Evolutionary conservation across 2,888 invertebrate species (phyloP).

Genomic region (Prenolepis imparis): DNA sequence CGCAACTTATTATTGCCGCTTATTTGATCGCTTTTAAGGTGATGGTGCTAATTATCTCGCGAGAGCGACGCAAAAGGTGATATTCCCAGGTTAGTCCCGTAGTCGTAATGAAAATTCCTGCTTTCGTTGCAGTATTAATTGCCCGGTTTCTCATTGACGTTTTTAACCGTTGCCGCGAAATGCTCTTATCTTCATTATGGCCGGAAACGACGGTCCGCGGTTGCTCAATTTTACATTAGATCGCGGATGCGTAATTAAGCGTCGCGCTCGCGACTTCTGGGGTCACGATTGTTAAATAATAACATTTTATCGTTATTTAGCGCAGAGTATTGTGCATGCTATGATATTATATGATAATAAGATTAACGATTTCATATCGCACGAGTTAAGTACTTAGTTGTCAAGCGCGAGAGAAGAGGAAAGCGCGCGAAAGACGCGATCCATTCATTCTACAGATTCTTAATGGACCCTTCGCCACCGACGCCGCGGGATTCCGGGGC

Average conservation of each 20-base stretch:
- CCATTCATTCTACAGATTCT: constrained; percentile 78
- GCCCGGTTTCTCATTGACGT: constrained; percentile 41
- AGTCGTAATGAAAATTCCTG: constrained; percentile 21
- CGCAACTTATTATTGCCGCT: constrained; percentile 13
- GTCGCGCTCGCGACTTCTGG: not conserved
- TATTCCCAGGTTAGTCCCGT: constrained; percentile 37
- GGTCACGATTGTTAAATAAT: constrained; percentile 24
- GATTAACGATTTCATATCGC: not conserved
- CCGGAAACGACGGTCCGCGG: not conserved
- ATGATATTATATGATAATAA: constrained; percentile 18
- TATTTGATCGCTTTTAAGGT: constrained; percentile 47
- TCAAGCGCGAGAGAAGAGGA: not conserved
- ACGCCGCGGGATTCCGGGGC: constrained; percentile 38
- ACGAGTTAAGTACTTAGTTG: not conserved
- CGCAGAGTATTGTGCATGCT: not conserved
- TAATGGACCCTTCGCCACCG: constrained; percentile 72
- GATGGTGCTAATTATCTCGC: constrained; percentile 39
- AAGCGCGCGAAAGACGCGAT: not conserved
- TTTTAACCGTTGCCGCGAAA: constrained; percentile 13
- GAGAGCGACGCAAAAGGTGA: constrained; percentile 30
- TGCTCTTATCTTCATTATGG: constrained; percentile 29
- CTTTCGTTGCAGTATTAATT: constrained; percentile 46
- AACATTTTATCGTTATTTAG: not conserved
- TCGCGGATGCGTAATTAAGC: constrained; percentile 4
- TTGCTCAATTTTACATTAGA: constrained; percentile 28